Conservation (phyloP, 2,113 vertebrate genomes). For the Trematocara unimaculatum region DNA sequence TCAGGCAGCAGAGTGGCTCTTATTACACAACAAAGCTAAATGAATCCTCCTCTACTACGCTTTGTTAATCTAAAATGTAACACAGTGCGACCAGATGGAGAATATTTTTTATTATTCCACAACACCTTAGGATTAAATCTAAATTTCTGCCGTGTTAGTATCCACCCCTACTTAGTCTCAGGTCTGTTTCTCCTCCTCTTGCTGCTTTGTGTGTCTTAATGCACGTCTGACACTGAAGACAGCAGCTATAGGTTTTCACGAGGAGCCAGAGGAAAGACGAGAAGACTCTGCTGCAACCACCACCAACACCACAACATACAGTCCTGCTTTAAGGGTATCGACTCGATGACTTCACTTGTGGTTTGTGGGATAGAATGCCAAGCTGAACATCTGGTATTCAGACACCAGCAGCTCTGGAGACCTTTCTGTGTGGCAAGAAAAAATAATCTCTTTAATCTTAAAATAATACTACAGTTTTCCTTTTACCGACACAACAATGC, state of each 20-base stretch:
- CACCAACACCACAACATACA: neutral
- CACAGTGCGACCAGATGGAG: neutral
- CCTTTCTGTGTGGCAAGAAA: neutral
- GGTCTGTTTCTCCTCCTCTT: neutral
- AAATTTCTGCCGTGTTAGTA: neutral
- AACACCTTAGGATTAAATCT: neutral
- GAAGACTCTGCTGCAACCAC: conserved; percentile 15
- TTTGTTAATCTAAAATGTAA: neutral
- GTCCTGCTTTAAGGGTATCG: neutral
- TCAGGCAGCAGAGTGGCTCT: neutral
- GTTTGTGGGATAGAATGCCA: neutral
- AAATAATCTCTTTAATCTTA: neutral
- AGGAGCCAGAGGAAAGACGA: conserved; percentile 32
- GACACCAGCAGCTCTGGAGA: neutral
- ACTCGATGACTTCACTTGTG: neutral
- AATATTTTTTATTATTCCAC: neutral
- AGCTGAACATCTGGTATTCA: neutral
- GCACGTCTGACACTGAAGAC: conserved; percentile 10
- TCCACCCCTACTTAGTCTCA: neutral
- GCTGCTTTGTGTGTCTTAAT: neutral
- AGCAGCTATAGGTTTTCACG: conserved; percentile 19
- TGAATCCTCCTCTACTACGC: neutral
- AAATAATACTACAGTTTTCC: neutral
- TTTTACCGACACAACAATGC: neutral
- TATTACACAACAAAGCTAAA: neutral